Base-by-base conservation (phyloP, 2,113 vertebrate genomes). In the Larimichthys polyactis region DNA sequence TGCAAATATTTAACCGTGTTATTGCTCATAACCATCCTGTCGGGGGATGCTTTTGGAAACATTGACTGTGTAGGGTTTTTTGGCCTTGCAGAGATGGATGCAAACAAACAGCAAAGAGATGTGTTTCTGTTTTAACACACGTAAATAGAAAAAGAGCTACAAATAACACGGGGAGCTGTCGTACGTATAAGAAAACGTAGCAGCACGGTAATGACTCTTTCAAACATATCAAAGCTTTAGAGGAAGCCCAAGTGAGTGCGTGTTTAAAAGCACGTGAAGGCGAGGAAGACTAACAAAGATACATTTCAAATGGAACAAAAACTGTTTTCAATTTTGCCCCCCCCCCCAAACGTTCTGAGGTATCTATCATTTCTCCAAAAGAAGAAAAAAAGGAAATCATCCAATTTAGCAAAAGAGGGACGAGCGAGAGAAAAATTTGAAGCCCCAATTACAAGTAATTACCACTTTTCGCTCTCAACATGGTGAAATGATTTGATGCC, bases 401-500 rank as follows among this genome's bases (percentile, higher is more conserved):
- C 94, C 95, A 96, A 97, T 96, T 97, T 96, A 95, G 91, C 52
- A 79, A 87, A 89, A 92, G 95, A 97, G 87, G 85, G 90, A 94
- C 87, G 79, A 89, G 89, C 52, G 81, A 84, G 87, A 90, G 89
- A 92, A 93, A 96, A 96, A 97, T 96, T 94, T 96, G 95, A 97
- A 96, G 96, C 93, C 82, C 96, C 95, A 99, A 99, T 99, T 99
- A 98, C 96, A 95, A 97, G 96, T 98, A 99, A 99, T 99, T 99
- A 99, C 96, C 96, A 95, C 97, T 97, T 99, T 98, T 98, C 94
- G 96, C 97, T 98, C 96, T 97, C 96, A 97, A 96, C 97, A 97
- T 97, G 96, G 98, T 98, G 97, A 97, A 99, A 98, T 98, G 97
- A 99, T 99, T 98, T 98, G 97, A 98, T 97, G 97, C 95, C 96